Evolutionary conservation across 2,113 vertebrate species (phyloP), one percentile per base, ranked within the genome.

Genomic region (Passerina amoena): DNA sequence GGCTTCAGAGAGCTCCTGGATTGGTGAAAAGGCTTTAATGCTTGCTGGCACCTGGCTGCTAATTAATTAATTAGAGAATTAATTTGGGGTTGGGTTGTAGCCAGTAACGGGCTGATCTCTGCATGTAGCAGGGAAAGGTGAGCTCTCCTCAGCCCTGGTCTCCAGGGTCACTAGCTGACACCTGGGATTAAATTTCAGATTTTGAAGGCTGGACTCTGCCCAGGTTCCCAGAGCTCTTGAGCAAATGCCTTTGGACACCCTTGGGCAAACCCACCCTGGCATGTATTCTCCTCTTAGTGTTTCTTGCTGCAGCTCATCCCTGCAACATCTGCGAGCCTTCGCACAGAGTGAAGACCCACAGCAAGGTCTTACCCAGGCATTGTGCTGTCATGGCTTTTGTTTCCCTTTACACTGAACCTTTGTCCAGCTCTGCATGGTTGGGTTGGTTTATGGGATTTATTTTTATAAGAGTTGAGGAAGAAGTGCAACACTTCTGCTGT

Each of bases 311-410:
- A 40, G 37, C 69, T 87, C 15, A 11, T 57, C 38, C 6, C 51
- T 50, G 56, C 0, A 0, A 5, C 54, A 38, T 27, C 60, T 50
- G 3, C 0, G 0, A 69, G 9, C 37, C 48, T 40, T 84, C 64
- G n/a, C 2, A 10, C 0, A 25, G 53, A 73, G 64, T 15, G 17
- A 75, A 73, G 60, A 63, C 33, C 14, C 44, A 28, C 35, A 30
- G 47, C 3, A 2, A 69, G 40, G 31, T 72, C 71, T 40, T 37
- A 28, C 37, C 23, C 48, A 40, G 40, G 11, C 3, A 5, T 63
- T 76, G 28, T 63, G 44, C 16, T 51, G 38, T 37, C 47, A 16
- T 18, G 42, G 33, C 3, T 20, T 69, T 83, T 81, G 42, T 73
- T 89, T 77, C 50, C 45, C 19, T 40, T 86, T 81, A 35, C 38